Evolutionary conservation across 1,140 invertebrate genomes (phyloP).

Genomic region (Asbolus verrucosus): DNA sequence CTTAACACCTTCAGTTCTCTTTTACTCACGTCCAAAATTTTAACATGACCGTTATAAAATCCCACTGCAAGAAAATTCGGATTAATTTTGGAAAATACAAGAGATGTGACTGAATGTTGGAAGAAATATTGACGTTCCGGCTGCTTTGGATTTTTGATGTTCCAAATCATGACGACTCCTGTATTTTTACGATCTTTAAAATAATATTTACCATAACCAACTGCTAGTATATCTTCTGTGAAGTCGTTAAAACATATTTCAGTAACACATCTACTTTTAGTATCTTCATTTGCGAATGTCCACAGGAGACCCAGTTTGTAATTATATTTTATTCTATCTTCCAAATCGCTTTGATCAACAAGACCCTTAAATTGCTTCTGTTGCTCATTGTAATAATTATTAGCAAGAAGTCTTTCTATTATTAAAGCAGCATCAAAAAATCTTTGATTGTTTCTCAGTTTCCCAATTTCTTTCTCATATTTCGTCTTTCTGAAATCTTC

Average conservation of each 20-base stretch:
- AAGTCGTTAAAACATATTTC: slow-evolving; percentile 73
- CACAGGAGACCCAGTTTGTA: slow-evolving; percentile 75
- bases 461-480: slow-evolving; percentile 61
- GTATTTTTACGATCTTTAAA: slow-evolving; percentile 65
- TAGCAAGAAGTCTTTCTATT: slow-evolving; percentile 76
- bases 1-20: slow-evolving; percentile 66
- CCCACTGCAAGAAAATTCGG: slow-evolving; percentile 70
- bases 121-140: slow-evolving; percentile 81
- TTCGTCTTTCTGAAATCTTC: slow-evolving; percentile 54
- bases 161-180: slow-evolving; percentile 84
- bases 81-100: slow-evolving; percentile 75
- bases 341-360: slow-evolving; percentile 66
- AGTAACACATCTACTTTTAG: slow-evolving; percentile 66
- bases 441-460: slow-evolving; percentile 64
- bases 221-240: slow-evolving; percentile 76
- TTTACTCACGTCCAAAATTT: slow-evolving; percentile 76
- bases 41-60: slow-evolving; percentile 80
- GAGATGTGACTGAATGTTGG: slow-evolving; percentile 75
- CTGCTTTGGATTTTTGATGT: slow-evolving; percentile 86
- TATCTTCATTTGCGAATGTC: slow-evolving; percentile 69
- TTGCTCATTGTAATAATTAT: slow-evolving; percentile 71
- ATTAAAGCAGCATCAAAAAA: slow-evolving; percentile 74
- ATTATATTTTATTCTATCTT: slow-evolving; percentile 71
- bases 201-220: slow-evolving; percentile 76
- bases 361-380: slow-evolving; percentile 78